phyloP scores from a whole-genome alignment of 1,140 invertebrate species.

The Atta texana region DNA sequence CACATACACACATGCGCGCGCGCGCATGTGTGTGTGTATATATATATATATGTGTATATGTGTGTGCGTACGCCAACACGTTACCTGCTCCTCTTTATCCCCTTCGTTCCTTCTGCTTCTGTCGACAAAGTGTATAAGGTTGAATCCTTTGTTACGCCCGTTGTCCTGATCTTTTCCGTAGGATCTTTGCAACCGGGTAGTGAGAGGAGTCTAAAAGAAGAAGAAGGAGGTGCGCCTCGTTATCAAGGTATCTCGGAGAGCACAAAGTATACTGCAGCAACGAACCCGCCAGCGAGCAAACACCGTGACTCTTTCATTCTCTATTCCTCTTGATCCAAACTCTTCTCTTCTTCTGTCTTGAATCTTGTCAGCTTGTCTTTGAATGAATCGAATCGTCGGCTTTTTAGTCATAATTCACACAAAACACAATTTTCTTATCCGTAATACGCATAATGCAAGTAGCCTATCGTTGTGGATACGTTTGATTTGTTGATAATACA shows the following conservation, averaged over 20 bases:
- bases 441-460: slow-evolving; percentile 58
- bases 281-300: slow-evolving; percentile 71
- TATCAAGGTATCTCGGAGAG: slow-evolving; percentile 78
- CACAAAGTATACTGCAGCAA: slow-evolving; percentile 71
- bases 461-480: slow-evolving; percentile 50
- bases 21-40: too few relatives aligned
- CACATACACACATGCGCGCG: too few relatives aligned
- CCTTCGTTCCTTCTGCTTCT: slow-evolving; percentile 10
- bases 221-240: slow-evolving; percentile 62
- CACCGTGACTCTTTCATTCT: slow-evolving; percentile 70
- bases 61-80: not conserved
- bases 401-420: not conserved
- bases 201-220: slow-evolving; percentile 59
- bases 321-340: not conserved
- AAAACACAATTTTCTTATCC: slow-evolving; percentile 39
- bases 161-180: slow-evolving; percentile 76
- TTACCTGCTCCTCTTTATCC: slow-evolving; percentile 43
- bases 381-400: slow-evolving; percentile 16
- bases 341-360: not conserved
- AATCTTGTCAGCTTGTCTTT: slow-evolving; percentile 10
- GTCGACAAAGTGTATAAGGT: slow-evolving; percentile 51
- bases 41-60: not conserved
- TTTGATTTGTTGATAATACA: not conserved
- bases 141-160: slow-evolving; percentile 81
- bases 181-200: slow-evolving; percentile 73